A percentile compares a stretch with the other conserved stretches of the same genome.
Conservation (phyloP, 2,888 invertebrate genomes). For the Tanytarsus gracilentus region DNA sequence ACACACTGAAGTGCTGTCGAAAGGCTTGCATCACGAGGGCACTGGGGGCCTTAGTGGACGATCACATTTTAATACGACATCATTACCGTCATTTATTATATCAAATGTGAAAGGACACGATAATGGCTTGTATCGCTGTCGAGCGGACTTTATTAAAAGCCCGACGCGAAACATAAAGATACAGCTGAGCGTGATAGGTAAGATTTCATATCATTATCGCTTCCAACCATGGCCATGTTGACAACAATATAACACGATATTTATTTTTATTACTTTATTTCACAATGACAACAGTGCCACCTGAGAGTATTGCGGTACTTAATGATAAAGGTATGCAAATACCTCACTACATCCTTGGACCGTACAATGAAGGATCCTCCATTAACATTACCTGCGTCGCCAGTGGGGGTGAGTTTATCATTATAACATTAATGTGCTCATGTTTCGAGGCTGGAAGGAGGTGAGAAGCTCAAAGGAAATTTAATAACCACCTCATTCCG, state of each 20-base stretch:
- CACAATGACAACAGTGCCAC: conserved; percentile 59
- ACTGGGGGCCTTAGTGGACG: conserved; percentile 54
- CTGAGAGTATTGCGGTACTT: conserved; percentile 68
- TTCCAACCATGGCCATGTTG: no score
- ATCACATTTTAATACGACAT: conserved; percentile 65
- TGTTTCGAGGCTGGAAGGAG: not conserved
- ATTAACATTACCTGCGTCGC: conserved; percentile 77
- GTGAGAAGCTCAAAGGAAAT: no score
- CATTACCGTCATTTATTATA: conserved; percentile 63
- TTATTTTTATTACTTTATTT: not conserved
- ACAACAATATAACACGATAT: not conserved
- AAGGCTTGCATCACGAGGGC: conserved; percentile 49
- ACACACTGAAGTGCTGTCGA: conserved; percentile 43
- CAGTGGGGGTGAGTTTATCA: conserved; percentile 60
- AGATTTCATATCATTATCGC: conserved; percentile 43
- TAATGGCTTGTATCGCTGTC: conserved; percentile 75
- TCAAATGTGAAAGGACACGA: conserved; percentile 66
- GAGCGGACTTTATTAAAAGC: conserved; percentile 83
- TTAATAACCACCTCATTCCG: no score
- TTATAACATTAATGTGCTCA: not conserved
- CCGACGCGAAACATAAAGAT: conserved; percentile 80
- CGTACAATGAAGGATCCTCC: conserved; percentile 74
- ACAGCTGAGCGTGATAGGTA: conserved; percentile 82
- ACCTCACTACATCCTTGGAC: conserved; percentile 67
- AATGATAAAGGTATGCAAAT: conserved; percentile 69